Base-by-base conservation (phyloP, 2,888 invertebrate genomes). In the Amphiduros pacificus region DNA sequence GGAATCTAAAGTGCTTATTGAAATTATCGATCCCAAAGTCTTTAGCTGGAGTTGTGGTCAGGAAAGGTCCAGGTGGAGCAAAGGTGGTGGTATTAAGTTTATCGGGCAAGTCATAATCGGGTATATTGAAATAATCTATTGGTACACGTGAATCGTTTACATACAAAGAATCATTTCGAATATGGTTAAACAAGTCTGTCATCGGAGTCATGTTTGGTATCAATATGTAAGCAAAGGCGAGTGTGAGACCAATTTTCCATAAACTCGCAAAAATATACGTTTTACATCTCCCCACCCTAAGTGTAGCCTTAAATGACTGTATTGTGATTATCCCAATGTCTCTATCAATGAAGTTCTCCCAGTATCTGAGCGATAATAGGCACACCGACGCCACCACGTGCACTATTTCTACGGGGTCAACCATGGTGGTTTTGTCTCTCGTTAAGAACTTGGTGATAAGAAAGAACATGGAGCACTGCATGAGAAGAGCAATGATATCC, bases 401-500 rank as follows among this genome's bases (percentile, higher is more conserved):
- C 2, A 64, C 49, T 11, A 60, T 48, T 28, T 59, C 62, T 1
- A 59, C 40, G 1, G 51, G 58, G 20, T 55, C 27, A 0, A 27
- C 20, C n/a, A 58, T 26, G 32, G 20, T 9, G 41, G 49, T 56
- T 11, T 48, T n/a, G n/a, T 58, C 55, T 6, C 40, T 32, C 2
- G 54, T 62, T 31, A 51, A 32, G 52, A 52, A 60, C 26, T 61
- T 52, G 28, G 75, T 64, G 44, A 70, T 70, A 26, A 77, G 64
- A 55, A 76, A 73, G 61, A 71, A 74, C 44, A 74, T 74, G 5
- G 77, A 76, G 27, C 71, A 64, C 65, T 77, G 77, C 71, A 76
- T 76, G 51, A 70, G 65, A 20, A 74, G 60, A 2, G 75, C 75
- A 29, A 76, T 44, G 55, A 76, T 68, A 68, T 77, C 77, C 40